A percentile compares a stretch with the other conserved stretches of the same genome.
These are phyloP conservation scores for Cylas formicarius DNA, from an alignment of 1,140 invertebrate species.

Conservation along the genomic window DNA sequence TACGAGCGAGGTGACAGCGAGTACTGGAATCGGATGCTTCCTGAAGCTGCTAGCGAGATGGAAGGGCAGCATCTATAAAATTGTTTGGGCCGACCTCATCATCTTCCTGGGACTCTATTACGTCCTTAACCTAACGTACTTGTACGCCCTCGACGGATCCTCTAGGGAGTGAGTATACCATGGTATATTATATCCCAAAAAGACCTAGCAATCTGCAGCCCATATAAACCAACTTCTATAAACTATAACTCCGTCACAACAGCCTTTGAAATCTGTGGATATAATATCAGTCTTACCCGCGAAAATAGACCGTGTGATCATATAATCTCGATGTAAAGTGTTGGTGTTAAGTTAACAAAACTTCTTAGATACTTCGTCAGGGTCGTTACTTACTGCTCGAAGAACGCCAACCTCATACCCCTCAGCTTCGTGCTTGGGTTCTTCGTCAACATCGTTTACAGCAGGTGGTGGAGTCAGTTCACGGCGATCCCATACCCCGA, in stretches of 20 bases:
- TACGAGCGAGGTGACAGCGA: constrained; percentile 21
- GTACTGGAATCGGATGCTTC: constrained; percentile 20
- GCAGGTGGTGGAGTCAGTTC: constrained; percentile 90
- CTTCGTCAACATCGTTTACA: constrained; percentile 88
- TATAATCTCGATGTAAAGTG: constrained; percentile 8
- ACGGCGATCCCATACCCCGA: constrained; percentile 56
- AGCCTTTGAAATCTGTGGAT: constrained; percentile 4
- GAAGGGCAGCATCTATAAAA: no score
- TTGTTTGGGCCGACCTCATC: constrained; percentile 1
- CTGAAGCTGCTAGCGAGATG: constrained; percentile 23
- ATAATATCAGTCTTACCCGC: not conserved
- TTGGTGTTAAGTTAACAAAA: not conserved
- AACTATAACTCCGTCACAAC: not conserved
- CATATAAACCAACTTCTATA: constrained; percentile 3
- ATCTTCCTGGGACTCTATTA: constrained; percentile 49
- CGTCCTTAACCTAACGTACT: constrained; percentile 50
- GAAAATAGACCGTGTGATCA: not conserved
- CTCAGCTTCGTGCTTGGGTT: constrained; percentile 58
- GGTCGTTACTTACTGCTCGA: constrained; percentile 58
- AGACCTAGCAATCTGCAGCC: no score
- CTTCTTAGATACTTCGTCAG: constrained; percentile 55
- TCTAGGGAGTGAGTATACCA: constrained; percentile 50
- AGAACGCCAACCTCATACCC: constrained; percentile 61
- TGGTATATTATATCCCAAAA: no score
- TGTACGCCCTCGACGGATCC: constrained; percentile 46